A percentile compares a stretch with the other conserved stretches of the same genome.
phyloP scores from a whole-genome alignment of 2,888 invertebrate species.

The Sclerodermus sp. region DNA sequence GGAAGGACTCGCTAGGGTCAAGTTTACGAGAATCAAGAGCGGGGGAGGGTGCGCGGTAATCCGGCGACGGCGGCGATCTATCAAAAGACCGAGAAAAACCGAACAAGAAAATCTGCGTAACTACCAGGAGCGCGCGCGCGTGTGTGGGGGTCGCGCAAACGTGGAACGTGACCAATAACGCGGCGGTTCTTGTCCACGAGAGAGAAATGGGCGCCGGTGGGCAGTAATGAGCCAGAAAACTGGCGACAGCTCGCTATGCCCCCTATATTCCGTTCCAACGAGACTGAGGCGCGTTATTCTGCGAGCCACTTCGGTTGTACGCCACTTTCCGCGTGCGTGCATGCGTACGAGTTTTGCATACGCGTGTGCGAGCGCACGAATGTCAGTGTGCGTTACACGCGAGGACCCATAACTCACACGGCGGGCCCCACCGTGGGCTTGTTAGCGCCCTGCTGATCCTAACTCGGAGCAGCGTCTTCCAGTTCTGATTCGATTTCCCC shows the following conservation, averaged over 20 bases:
- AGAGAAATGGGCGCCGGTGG: conserved; percentile 48
- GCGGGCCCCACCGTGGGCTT: conserved; percentile 41
- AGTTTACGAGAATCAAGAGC: no score
- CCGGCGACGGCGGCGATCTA: no score
- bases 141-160: neutral
- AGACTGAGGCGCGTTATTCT: conserved; percentile 32
- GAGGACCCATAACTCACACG: conserved; percentile 50
- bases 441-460: conserved; percentile 42
- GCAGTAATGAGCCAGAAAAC: conserved; percentile 57
- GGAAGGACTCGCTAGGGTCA: no score
- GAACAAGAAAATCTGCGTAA: conserved; percentile 12
- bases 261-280: conserved; percentile 37
- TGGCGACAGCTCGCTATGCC: conserved; percentile 54
- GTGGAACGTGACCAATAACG: no score
- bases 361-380: no score
- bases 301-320: conserved; percentile 9
- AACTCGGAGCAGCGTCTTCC: neutral
- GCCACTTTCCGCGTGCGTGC: conserved; percentile 3
- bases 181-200: neutral
- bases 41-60: no score
- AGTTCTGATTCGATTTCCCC: neutral
- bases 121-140: conserved; percentile 18
- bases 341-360: conserved; percentile 1
- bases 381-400: conserved; percentile 22
- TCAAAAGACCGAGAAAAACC: neutral